Base-by-base conservation (phyloP, 2,797 vertebrate species). In the Lateolabrax maculatus region DNA sequence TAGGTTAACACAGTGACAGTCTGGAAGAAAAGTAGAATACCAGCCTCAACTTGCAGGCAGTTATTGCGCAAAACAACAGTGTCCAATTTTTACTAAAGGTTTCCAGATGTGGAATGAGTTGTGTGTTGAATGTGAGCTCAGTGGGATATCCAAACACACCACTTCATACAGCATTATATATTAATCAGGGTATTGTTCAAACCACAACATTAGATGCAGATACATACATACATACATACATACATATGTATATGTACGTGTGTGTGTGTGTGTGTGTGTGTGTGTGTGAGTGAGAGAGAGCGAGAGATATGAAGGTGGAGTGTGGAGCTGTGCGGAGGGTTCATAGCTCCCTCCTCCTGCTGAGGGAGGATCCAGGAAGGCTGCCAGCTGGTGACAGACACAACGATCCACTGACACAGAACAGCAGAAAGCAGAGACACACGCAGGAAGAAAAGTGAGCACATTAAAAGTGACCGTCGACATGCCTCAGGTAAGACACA, bases 401-500 rank as follows among this genome's bases (percentile, higher is more conserved):
- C 82, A 41, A 75, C 80, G 73, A 77, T 86, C 80, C 77, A 19
- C 79, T 86, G 90, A 91, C 77, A 82, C 75, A 49, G 27, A 64
- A 81, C 85, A 81, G 71, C 75, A 82, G 77, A 79, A 79, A 80
- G 58, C 60, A 31, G 25, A 8, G 13, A 55, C 66, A 85, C 74
- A 79, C 88, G 88, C 84, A 88, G 80, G 85, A 81, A 86, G 81
- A 75, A 81, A 82, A 84, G 64, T 71, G 76, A 36, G 49, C 83
- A 51, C 64, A 69, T 23, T 44, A 52, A 70, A 43, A 85, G 18
- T 23, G 55, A 23, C 39, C 66, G 67, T 70, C 84, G 66, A 84
- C 90, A 95, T 95, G 95, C 73, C 93, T 70, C 82, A 94, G 95
- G 95, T 95, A 93, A 74, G 90, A 73, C n/a, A n/a, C n/a, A n/a